Evolutionary conservation across 1,140 invertebrate species (phyloP), one percentile per base, ranked within the genome.

Genomic region (Drosophila pachea): DNA sequence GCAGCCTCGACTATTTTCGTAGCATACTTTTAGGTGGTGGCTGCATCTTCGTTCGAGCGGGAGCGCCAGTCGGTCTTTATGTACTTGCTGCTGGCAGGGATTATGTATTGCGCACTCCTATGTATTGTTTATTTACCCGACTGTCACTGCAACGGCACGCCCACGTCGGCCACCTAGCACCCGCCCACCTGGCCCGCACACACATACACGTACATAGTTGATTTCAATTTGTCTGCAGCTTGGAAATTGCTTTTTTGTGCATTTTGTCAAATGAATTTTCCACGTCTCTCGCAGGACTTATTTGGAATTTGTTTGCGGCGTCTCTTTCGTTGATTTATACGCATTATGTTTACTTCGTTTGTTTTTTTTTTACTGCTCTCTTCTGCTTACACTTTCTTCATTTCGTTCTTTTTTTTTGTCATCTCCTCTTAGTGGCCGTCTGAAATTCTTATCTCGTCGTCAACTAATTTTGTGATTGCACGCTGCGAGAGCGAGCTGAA

Each of bases 231-330:
- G 81, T 86, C 76, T 81, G 82, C 81, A 86, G 68, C 82, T 86
- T 43, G 77, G 49, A 86, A 86, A 86, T 86, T 86, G 78, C 78
- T 84, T 86, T 86, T 86, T 81, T 86, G 77, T 86, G 76, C 81
- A 86, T 86, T 86, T 86, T 86, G 81, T 86, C 81, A 86, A 86
- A 86, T 86, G 81, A 86, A 86, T 86, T 86, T 84, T 81, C 68
- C 74, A 79, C 81, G 76, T 86, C 82, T 78, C 82, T 74, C 82
- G 75, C 81, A 81, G 82, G 73, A 86, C 75, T 86, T 86, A 86
- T 86, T 86, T 86, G 82, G 71, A 86, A 86, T 86, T 86, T 86
- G 81, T 81, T 86, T 86, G 81, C 81, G 54, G 70, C 79, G 58
- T 70, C 72, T 71, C 74, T 79, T 79, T 78, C 68, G 73, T 86